A percentile compares a stretch with the other conserved stretches of the same genome.
Conservation (phyloP, 2,113 vertebrate species). For the Lophotis ruficrista region DNA sequence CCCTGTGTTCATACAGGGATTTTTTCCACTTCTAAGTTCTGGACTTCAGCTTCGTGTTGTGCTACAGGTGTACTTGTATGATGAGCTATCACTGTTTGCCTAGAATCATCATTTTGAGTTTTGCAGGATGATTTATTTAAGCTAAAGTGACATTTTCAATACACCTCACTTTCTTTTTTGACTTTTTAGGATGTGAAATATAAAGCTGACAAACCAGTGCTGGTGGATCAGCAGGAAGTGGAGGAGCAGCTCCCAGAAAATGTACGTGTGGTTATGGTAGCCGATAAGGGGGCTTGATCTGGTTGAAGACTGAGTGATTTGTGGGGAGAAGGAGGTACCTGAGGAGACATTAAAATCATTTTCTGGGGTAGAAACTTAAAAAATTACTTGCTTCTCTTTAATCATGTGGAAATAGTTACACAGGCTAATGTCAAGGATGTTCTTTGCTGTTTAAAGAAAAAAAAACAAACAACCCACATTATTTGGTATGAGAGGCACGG, state of each 20-base stretch:
- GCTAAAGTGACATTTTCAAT: neutral
- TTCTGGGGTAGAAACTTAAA: neutral
- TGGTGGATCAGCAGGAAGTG: neutral
- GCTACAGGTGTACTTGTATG: neutral
- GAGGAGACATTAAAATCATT: neutral
- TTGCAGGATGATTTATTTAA: neutral
- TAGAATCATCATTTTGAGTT: neutral
- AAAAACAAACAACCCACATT: neutral
- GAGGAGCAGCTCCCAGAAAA: conserved; percentile 62
- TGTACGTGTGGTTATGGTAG: neutral
- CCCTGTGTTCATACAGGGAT: neutral
- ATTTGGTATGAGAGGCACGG: neutral
- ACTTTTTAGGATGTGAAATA: conserved; percentile 46
- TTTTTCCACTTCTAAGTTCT: neutral
- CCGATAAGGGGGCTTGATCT: neutral
- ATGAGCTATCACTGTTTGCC: neutral
- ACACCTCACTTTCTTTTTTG: neutral
- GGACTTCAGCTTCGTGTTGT: neutral
- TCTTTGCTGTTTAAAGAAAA: neutral
- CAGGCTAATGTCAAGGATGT: neutral
- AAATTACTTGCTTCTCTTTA: neutral
- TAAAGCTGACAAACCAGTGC: neutral
- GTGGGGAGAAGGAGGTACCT: neutral
- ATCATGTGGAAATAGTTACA: neutral
- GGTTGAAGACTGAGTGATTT: neutral